phyloP scores from a whole-genome alignment of 2,113 vertebrate species.

The Neopipo cinnamomea region DNA sequence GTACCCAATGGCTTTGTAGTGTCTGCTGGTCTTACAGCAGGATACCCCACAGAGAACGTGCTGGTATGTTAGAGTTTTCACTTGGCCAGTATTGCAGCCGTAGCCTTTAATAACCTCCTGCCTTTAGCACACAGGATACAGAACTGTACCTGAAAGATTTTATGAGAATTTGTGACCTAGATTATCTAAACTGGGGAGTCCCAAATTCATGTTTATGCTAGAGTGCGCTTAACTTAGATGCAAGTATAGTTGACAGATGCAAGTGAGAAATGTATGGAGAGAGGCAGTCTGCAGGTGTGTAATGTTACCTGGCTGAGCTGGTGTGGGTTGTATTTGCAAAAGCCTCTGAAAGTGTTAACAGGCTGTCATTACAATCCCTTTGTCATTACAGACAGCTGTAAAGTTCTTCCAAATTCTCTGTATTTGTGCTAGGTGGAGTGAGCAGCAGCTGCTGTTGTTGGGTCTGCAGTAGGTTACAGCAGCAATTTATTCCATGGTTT shows the following conservation, averaged over 20 bases:
- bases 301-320: not conserved
- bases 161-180: not conserved
- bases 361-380: not conserved
- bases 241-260: not conserved
- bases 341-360: not conserved
- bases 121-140: not conserved
- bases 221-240: not conserved
- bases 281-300: not conserved
- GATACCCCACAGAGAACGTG: not conserved
- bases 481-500: not conserved
- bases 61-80: not conserved
- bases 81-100: fast-evolving
- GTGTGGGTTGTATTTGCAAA: not conserved
- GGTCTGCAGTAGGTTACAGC: not conserved
- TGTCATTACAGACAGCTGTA: not conserved
- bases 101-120: not conserved
- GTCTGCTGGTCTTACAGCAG: not conserved
- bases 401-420: not conserved
- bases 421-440: not conserved
- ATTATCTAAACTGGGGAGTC: not conserved
- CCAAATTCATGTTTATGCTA: not conserved
- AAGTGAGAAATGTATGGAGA: not conserved
- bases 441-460: not conserved
- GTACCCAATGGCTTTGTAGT: not conserved
- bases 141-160: not conserved